Conservation (phyloP, 2,888 invertebrate genomes). For the Oscheius onirici region DNA sequence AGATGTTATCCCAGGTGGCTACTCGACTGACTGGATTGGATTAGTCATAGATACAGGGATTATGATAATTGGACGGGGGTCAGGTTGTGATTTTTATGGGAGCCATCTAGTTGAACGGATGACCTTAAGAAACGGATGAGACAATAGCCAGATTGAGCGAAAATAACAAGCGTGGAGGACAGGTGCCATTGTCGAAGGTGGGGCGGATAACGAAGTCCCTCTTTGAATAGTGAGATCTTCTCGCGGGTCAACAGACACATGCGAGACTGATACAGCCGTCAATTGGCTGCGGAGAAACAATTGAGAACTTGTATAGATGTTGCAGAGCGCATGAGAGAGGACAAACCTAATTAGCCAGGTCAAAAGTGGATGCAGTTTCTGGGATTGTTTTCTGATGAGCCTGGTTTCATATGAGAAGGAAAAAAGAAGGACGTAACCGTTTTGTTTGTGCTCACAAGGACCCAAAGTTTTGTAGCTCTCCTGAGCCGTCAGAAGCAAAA, state of each 20-base stretch:
- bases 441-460: too few species aligned
- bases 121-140: too few species aligned
- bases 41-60: slow-evolving; percentile 1
- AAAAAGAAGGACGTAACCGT: too few species aligned
- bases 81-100: background rate
- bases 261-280: slow-evolving; percentile 8
- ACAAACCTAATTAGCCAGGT: too few species aligned
- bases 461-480: too few species aligned
- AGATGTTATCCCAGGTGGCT: slow-evolving; percentile 23
- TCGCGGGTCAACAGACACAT: slow-evolving; percentile 14
- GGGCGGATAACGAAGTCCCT: background rate
- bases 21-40: slow-evolving; percentile 7
- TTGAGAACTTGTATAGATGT: too few species aligned
- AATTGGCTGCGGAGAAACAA: background rate
- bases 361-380: too few species aligned
- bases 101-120: too few species aligned
- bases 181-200: slow-evolving; percentile 8
- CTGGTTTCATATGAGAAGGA: too few species aligned
- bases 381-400: too few species aligned
- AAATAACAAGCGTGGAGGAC: slow-evolving; percentile 17
- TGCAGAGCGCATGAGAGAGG: too few species aligned
- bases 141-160: background rate
- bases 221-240: background rate
- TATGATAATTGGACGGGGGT: slow-evolving; percentile 7
- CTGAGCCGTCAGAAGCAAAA: too few species aligned